Base-by-base conservation (phyloP, 2,797 vertebrate species). In the Rachycentron canadum region DNA sequence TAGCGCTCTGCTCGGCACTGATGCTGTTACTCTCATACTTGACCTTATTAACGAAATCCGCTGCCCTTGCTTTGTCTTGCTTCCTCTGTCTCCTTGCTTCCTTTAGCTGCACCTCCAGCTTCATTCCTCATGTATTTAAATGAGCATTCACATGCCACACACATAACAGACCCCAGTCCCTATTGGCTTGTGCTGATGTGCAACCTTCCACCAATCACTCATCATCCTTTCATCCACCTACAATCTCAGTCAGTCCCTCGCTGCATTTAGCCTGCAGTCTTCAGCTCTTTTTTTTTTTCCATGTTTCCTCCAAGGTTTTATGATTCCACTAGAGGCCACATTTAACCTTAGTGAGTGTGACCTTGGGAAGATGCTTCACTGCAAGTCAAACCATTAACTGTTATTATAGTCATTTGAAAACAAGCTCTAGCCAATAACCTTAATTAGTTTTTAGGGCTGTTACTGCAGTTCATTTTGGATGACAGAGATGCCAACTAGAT, bases 281-380 rank as follows among this genome's bases (percentile, higher is more conserved):
- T 78, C 34, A 45, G 57, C 47, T 50, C 53, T 1, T 65, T 75
- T 73, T 71, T 63, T 38, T 34, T 45, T 65, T 50, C 14, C 16
- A 2, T 53, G 43, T 78, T 81, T 77, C 64, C 70, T 79, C 76
- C 43, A 49, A 80, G 78, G 82, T 79, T 87, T 89, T 86, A 86
- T 85, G 76, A 81, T 85, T 88, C 64, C 72, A 79, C 84, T 25
- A 25, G 76, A 90, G 86, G 86, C 86, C 43, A 7, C 4, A 69
- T 57, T 78, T 83, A 64, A 86, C 86, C 82, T 88, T 68, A 10
- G 9, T 2, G 26, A 73, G 72, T 6, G 41, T 73, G 82, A 89
- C 91, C 89, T 90, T 89, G 82, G 63, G 32, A 72, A 78, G 69
- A 73, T 25, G 78, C 73, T 73, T 71, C 52, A 34, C 53, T 62